phyloP scores from a whole-genome alignment of 1,140 invertebrate species.

The silkworm (Bombyx mori) region DNA sequence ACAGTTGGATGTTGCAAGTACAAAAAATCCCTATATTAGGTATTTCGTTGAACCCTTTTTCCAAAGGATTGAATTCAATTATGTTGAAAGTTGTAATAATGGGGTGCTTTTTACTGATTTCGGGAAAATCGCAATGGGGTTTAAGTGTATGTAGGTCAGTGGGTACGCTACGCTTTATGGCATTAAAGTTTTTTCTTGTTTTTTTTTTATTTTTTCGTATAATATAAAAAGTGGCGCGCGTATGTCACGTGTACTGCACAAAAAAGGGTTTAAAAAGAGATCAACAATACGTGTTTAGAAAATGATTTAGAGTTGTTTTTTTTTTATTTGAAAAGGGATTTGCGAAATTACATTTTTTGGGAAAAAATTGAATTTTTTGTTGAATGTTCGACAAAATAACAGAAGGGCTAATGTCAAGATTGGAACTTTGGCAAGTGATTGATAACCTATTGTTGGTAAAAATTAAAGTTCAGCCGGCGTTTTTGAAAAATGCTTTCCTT shows the following conservation, averaged over 20 bases:
- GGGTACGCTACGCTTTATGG: slow-evolving; percentile 21
- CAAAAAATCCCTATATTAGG: slow-evolving; percentile 51
- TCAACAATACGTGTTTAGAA: slow-evolving; percentile 55
- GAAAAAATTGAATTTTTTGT: slow-evolving; percentile 27
- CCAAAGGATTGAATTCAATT: slow-evolving; percentile 68
- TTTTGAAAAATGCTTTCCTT: too few species aligned
- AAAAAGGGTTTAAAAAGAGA: slow-evolving; percentile 57
- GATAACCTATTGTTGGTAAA: slow-evolving; percentile 32
- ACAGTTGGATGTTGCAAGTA: slow-evolving; percentile 33
- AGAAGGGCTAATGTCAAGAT: slow-evolving; percentile 36
- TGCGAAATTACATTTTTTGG: slow-evolving; percentile 48
- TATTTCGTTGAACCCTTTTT: slow-evolving; percentile 62
- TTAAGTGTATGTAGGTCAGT: slow-evolving; percentile 60
- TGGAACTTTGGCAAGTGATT: slow-evolving; percentile 36
- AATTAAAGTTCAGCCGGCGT: too few species aligned
- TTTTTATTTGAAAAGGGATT: slow-evolving; percentile 14
- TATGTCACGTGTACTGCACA: slow-evolving; percentile 50
- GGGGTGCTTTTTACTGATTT: slow-evolving; percentile 55
- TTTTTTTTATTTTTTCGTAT: slow-evolving; percentile 33
- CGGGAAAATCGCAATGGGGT: slow-evolving; percentile 42
- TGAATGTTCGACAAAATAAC: slow-evolving; percentile 28
- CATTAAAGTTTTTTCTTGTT: slow-evolving; percentile 3
- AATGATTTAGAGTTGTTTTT: slow-evolving; percentile 60
- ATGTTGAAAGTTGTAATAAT: slow-evolving; percentile 53
- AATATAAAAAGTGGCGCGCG: slow-evolving; percentile 52